Conservation (phyloP, 2,888 invertebrate genomes). For the Prenolepis imparis region DNA sequence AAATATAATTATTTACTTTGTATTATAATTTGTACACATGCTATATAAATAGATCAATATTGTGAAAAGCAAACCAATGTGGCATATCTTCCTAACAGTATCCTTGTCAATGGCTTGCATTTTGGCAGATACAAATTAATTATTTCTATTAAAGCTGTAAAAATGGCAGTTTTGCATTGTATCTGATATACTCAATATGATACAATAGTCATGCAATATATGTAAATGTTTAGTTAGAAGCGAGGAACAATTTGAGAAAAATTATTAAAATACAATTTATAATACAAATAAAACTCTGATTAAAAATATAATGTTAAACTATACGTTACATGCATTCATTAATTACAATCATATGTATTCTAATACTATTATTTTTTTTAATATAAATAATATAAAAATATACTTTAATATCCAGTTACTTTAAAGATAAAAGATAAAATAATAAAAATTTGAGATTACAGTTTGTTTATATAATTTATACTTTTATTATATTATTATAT, state of each 20-base stretch:
- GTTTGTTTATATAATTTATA: constrained; percentile 2
- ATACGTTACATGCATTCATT: constrained; percentile 25
- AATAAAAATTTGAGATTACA: background rate
- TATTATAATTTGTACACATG: constrained; percentile 58
- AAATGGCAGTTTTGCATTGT: constrained; percentile 34
- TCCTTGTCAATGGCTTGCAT: constrained; percentile 78
- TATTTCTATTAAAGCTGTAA: constrained; percentile 38
- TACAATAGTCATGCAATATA: constrained; percentile 57
- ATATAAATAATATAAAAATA: constrained; percentile 1
- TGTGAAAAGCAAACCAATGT: constrained; percentile 50
- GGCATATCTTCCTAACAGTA: constrained; percentile 60
- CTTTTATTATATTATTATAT: background rate
- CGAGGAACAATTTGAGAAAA: background rate
- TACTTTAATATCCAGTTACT: constrained; percentile 3
- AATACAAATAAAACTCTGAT: background rate
- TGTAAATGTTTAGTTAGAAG: constrained; percentile 1
- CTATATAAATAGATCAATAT: constrained; percentile 46
- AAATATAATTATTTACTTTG: constrained; percentile 43
- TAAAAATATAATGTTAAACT: constrained; percentile 10
- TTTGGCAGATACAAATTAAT: constrained; percentile 75
- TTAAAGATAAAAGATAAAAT: background rate
- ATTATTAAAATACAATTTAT: background rate
- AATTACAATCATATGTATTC: constrained; percentile 6
- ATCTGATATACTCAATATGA: constrained; percentile 46
- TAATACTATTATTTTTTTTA: background rate